Percentiles rank a stretch among this genome's conserved stretches.
These are phyloP conservation scores for Teleogryllus oceanicus DNA, from an alignment of 2,888 invertebrate genomes.

Conservation along the genomic window DNA sequence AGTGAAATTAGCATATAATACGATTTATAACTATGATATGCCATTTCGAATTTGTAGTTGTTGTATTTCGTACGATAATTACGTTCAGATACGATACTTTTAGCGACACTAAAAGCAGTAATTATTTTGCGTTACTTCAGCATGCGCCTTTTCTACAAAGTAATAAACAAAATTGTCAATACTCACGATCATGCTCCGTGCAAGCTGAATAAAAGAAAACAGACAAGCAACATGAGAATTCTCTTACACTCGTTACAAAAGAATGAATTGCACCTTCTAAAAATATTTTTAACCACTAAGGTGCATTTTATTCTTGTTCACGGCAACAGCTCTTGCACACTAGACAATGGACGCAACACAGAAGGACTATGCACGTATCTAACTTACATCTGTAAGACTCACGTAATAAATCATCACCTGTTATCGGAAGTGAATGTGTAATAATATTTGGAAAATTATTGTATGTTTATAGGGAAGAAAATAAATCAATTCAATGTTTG, in stretches of 20 bases:
- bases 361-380: not conserved
- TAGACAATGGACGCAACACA: constrained; percentile 18
- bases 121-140: not conserved
- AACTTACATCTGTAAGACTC: no score
- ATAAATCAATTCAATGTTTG: no score
- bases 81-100: no score
- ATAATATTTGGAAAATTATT: no score
- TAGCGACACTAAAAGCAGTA: no score
- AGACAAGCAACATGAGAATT: constrained; percentile 46
- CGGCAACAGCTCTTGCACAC: not conserved
- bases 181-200: constrained; percentile 90
- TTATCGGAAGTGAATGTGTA: no score
- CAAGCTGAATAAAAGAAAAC: constrained; percentile 67
- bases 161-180: constrained; percentile 44
- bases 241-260: not conserved
- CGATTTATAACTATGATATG: no score
- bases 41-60: no score
- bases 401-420: no score
- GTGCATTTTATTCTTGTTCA: constrained; percentile 2
- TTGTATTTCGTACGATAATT: no score
- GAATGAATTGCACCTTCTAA: not conserved
- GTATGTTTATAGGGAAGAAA: no score
- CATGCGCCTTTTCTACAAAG: not conserved
- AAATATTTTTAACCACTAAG: not conserved
- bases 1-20: no score